Evolutionary conservation across 2,888 invertebrate genomes (phyloP).

Genomic region (Temnothorax rugatulus): DNA sequence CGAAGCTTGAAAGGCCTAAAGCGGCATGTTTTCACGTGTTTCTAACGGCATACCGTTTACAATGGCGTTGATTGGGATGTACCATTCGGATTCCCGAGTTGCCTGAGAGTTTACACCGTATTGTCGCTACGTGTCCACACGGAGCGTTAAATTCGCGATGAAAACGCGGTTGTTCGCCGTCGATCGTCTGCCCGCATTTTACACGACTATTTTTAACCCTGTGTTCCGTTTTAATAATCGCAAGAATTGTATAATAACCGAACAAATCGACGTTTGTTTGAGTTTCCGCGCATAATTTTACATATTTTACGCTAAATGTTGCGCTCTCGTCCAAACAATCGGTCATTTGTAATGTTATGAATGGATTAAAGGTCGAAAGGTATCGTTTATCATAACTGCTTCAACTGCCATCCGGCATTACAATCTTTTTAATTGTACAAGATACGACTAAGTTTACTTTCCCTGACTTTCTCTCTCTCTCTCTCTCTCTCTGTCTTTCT

Average conservation of each 20-base stretch:
- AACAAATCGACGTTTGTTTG: neutral
- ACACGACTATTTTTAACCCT: neutral
- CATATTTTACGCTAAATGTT: conserved; percentile 13
- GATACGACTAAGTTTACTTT: neutral
- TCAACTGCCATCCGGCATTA: neutral
- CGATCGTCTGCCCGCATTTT: neutral
- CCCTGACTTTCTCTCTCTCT: neutral
- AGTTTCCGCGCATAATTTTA: conserved; percentile 5
- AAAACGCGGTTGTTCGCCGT: neutral
- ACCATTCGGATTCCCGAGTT: neutral
- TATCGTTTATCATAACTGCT: neutral
- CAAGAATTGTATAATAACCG: neutral
- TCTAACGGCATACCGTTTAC: conserved; percentile 10
- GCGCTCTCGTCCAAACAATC: neutral
- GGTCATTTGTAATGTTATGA: neutral
- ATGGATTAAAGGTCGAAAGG: neutral
- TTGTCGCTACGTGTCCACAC: neutral
- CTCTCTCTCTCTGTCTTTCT: too few species aligned
- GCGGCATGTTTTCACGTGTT: conserved; percentile 18
- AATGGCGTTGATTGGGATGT: conserved; percentile 39
- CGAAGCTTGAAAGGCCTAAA: conserved; percentile 6
- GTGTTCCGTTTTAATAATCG: conserved; percentile 20
- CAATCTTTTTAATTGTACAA: neutral
- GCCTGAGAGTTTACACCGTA: conserved; percentile 4
- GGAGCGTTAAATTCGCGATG: too few species aligned